Percentiles rank a stretch among this genome's conserved stretches.
Evolutionary conservation across 2,113 vertebrate genomes (phyloP).

Genomic region (Oceanodroma tethys): DNA sequence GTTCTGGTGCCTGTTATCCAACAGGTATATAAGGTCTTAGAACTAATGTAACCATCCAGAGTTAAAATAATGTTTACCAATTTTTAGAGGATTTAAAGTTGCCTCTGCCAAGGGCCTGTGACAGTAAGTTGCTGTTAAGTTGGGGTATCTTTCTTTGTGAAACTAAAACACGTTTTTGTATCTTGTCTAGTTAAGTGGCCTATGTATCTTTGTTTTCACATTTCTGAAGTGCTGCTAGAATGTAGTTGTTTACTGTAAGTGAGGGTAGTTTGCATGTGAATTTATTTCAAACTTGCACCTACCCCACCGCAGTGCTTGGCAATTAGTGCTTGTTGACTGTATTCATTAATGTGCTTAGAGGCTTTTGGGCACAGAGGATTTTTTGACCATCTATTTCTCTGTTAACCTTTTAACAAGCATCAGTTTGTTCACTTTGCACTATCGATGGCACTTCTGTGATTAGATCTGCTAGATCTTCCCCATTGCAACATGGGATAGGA

Average conservation of each 20-base stretch:
- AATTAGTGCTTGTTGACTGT: not conserved
- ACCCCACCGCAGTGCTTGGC: not conserved
- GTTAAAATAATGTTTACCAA: not conserved
- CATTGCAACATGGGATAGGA: not conserved
- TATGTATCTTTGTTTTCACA: not conserved
- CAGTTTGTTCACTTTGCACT: not conserved
- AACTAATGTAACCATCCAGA: not conserved
- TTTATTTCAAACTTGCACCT: not conserved
- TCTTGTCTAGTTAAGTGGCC: not conserved
- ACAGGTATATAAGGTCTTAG: not conserved
- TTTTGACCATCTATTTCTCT: not conserved
- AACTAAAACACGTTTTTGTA: not conserved
- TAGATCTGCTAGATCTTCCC: not conserved
- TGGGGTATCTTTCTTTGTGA: not conserved
- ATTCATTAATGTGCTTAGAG: not conserved
- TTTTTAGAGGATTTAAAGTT: not conserved
- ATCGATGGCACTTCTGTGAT: not conserved
- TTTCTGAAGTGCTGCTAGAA: not conserved
- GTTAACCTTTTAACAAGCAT: not conserved
- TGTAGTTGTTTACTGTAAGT: fast-evolving
- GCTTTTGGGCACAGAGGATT: not conserved
- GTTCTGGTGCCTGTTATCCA: not conserved
- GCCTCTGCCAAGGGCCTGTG: not conserved
- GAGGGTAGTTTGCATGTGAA: not conserved
- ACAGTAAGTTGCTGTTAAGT: not conserved